phyloP scores from a whole-genome alignment of 2,797 vertebrate genomes.

The Hypotaenidia okinawae region DNA sequence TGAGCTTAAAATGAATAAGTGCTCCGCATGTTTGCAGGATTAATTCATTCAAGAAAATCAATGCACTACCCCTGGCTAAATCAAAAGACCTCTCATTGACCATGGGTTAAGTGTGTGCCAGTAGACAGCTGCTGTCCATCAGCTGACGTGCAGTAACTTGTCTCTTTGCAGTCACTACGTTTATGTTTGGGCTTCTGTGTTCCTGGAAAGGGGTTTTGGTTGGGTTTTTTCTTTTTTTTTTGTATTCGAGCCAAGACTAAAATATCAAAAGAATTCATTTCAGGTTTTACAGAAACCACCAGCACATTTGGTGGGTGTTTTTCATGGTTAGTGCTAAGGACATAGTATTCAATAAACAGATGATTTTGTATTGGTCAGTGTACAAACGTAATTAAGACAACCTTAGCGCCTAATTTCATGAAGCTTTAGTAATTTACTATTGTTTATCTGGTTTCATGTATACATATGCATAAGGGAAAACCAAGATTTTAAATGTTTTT shows the following conservation, averaged over 20 bases:
- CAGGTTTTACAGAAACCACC: background rate
- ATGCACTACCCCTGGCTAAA: background rate
- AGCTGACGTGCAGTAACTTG: background rate
- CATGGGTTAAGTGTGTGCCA: background rate
- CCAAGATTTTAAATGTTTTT: background rate
- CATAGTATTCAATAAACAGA: background rate
- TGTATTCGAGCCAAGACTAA: background rate
- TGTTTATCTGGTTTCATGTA: background rate
- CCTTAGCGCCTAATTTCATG: background rate
- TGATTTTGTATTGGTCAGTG: background rate
- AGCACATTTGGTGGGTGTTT: background rate
- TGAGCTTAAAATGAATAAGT: slow-evolving; percentile 14
- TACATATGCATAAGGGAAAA: background rate
- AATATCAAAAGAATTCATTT: background rate
- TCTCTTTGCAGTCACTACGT: background rate
- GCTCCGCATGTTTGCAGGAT: background rate
- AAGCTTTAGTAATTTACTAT: background rate
- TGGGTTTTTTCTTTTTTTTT: background rate
- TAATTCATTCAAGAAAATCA: background rate
- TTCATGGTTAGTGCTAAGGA: background rate
- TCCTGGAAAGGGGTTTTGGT: background rate
- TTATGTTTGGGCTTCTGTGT: background rate
- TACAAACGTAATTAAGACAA: background rate
- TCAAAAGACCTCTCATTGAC: slow-evolving; percentile 20
- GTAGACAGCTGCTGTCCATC: background rate